phyloP scores from a whole-genome alignment of 2,888 invertebrate genomes.

The Chirona hameri region DNA sequence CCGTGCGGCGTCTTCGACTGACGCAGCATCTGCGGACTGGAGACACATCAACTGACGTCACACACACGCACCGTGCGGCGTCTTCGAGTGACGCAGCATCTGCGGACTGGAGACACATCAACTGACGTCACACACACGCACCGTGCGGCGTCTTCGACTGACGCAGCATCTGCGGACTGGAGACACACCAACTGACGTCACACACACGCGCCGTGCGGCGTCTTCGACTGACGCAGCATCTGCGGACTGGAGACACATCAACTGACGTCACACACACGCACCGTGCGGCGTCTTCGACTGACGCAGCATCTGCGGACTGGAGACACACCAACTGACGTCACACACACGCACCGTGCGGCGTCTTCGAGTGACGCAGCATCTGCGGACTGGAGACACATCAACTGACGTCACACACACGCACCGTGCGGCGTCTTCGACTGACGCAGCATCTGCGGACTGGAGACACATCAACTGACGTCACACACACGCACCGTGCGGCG shows the following conservation, averaged over 20 bases:
- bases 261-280: too few relatives aligned
- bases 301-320: constrained; percentile 64
- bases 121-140: too few relatives aligned
- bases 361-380: constrained; percentile 59
- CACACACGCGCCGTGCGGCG: too few relatives aligned
- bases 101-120: constrained; percentile 56
- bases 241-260: constrained; percentile 56
- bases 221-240: constrained; percentile 59
- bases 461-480: constrained; percentile 24
- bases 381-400: constrained; percentile 56
- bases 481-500: too few relatives aligned
- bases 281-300: constrained; percentile 50
- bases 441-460: constrained; percentile 64
- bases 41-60: too few relatives aligned
- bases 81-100: constrained; percentile 59
- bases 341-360: too few relatives aligned
- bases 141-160: constrained; percentile 50
- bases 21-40: too few relatives aligned
- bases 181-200: constrained; percentile 24
- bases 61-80: too few relatives aligned
- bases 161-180: constrained; percentile 64
- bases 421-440: constrained; percentile 50
- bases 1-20: too few relatives aligned
- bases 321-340: constrained; percentile 24
- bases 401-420: too few relatives aligned